Evolutionary conservation across 2,888 invertebrate genomes (phyloP), one percentile per base, ranked within the genome.

Genomic region (Machimus atricapillus): DNA sequence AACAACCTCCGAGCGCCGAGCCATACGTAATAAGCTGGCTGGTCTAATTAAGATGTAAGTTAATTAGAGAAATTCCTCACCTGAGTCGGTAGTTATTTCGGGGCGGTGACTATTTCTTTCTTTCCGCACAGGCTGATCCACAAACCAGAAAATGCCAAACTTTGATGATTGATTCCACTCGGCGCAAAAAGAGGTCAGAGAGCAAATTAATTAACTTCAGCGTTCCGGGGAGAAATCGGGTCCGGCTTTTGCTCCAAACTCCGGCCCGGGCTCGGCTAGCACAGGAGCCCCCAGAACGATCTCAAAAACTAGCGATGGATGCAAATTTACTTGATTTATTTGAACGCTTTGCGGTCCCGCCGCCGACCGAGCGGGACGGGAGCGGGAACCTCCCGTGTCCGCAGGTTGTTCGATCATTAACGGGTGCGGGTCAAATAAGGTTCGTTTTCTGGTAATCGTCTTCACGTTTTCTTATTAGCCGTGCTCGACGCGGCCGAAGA

Each of bases 41-140:
- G 82, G 85, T 86, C 88, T 88, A 88, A 88, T 88, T 88, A 87
- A 88, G 88, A 88, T 87, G 86, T 87, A 87, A 88, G 88, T 88
- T 87, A 88, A 88, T 88, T 88, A 87, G 88, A 85, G 87, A 86
- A 88, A 87, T 87, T 87, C 88, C 78, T 87, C 87, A 88, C 86
- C 85, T 86, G 87, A 74, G 83, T 31, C 56, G 40, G 86, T 87
- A 86, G 83, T 82, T 83, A 76, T 87, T 74, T 66, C 74, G 83
- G 86, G 86, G 87, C 86, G 87, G 82, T 46, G 40, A 86, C 76
- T 86, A 52, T 76, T 86, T 86, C 46, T 78, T 78, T 86, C 86
- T 86, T 78, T 86, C 77, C 52, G 77, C 78, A 58, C 77, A 85
- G 74, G 74, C 85, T 85, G 85, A 73, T 85, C 85, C 58, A 82